A percentile compares a stretch with the other conserved stretches of the same genome.
Evolutionary conservation across 2,797 vertebrate species (phyloP).

Genomic region (Nyctibius grandis): DNA sequence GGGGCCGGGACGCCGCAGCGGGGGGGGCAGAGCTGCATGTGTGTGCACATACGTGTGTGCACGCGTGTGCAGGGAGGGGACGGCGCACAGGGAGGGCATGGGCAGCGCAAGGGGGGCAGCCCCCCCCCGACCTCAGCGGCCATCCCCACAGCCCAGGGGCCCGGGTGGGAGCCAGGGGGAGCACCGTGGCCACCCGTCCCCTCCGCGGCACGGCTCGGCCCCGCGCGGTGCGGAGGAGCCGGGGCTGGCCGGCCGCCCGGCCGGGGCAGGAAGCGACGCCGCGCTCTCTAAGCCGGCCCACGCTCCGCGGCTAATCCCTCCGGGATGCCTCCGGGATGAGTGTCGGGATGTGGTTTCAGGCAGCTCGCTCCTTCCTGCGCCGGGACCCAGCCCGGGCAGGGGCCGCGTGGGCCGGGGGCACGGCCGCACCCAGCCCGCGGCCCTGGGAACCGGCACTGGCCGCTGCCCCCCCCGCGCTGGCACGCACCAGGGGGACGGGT

Average conservation of each 20-base stretch:
- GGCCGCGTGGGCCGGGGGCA: slow-evolving; percentile 35
- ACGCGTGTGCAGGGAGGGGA: not conserved
- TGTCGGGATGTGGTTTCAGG: slow-evolving; percentile 67
- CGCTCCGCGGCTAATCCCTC: slow-evolving; percentile 73
- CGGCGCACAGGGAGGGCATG: fast-evolving
- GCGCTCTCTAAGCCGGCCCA: slow-evolving; percentile 72
- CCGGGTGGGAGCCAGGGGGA: not conserved
- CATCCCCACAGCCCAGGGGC: not conserved
- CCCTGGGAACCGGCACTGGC: slow-evolving; percentile 44
- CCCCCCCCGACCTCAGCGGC: not conserved
- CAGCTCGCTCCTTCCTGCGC: slow-evolving; percentile 14
- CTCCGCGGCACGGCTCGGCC: not conserved
- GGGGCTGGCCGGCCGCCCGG: slow-evolving; percentile 42
- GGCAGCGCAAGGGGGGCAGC: not conserved
- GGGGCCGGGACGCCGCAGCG: not conserved
- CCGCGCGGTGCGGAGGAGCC: not conserved
- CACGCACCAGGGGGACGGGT: too few relatives aligned
- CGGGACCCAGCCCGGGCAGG: not conserved
- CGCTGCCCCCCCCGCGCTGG: not conserved
- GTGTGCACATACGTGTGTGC: fast-evolving
- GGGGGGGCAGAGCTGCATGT: not conserved
- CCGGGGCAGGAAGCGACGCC: slow-evolving; percentile 76
- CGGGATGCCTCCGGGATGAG: slow-evolving; percentile 73
- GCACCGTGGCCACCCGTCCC: not conserved
- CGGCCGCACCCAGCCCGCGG: not conserved